Percentiles rank a stretch among this genome's conserved stretches.
These are phyloP conservation scores for Etheostoma spectabile DNA, from an alignment of 2,113 vertebrate genomes.

Conservation along the genomic window DNA sequence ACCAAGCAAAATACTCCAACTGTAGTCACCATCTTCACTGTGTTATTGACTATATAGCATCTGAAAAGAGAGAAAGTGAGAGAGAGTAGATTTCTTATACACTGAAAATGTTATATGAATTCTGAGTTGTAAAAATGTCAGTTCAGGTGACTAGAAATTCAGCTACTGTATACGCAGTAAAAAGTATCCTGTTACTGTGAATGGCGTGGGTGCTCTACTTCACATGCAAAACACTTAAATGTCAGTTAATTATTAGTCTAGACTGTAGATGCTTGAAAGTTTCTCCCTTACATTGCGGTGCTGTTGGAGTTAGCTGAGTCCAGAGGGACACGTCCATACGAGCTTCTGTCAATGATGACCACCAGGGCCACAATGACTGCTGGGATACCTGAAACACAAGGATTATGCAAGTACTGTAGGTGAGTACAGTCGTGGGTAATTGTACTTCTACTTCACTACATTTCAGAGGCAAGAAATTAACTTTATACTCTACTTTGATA, in stretches of 20 bases:
- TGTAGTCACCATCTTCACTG: slow-evolving; percentile 49
- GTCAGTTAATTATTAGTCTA: neutral
- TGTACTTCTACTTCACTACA: neutral
- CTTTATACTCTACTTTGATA: neutral
- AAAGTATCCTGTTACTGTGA: neutral
- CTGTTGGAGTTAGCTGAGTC: neutral
- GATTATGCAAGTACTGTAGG: neutral
- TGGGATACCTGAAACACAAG: slow-evolving; percentile 70
- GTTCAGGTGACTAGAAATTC: neutral
- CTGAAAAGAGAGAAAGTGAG: slow-evolving; percentile 35
- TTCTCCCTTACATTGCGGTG: slow-evolving; percentile 42
- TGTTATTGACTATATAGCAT: slow-evolving; percentile 46
- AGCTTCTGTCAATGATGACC: slow-evolving; percentile 19
- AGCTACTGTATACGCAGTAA: neutral
- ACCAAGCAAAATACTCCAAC: slow-evolving; percentile 53
- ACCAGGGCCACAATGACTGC: slow-evolving; percentile 66
- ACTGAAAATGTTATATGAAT: neutral
- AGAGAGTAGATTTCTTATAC: neutral
- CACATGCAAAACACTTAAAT: slow-evolving; percentile 5
- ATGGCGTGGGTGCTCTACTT: neutral
- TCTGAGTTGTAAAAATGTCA: neutral
- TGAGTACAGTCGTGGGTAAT: neutral
- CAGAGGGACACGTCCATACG: slow-evolving; percentile 34
- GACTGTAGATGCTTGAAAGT: neutral
- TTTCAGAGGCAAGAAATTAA: neutral